Evolutionary conservation across 2,888 invertebrate genomes (phyloP), one percentile per base, ranked within the genome.

Genomic region (Phortica magna): DNA sequence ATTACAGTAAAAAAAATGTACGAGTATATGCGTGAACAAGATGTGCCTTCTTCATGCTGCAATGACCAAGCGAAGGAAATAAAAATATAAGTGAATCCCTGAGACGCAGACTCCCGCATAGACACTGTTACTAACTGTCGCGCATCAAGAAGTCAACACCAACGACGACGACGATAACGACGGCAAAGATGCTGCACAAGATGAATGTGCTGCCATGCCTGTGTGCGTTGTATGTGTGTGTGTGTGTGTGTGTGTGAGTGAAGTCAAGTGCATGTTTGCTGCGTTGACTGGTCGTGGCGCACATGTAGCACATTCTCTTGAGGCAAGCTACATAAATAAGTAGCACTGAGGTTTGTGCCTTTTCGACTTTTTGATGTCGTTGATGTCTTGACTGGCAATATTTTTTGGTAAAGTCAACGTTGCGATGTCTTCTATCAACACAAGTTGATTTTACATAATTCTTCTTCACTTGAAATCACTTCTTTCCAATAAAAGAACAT

Each of bases 281-380:
- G 31, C 42, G 39, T 65, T 65, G 7, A 65, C 31, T 39, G 14
- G 39, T 14, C 14, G 39, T 9, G 39, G 65, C 31, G 65, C 7
- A 31, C 14, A 31, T 31, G 65, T 4, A 17, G 14, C 57, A 2
- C 3, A 48, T 48, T 48, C 9, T 48, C 48, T 48, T 48, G 48
- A 48, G 48, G 48, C 48, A 48, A 6, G 48, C 48, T 64, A 42
- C 53, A 43, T 17, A 43, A 41, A 70, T 48, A 55, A 42, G 73
- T 53, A 53, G 73, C 64, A 22, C 22, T 61, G 55, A 43, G 72
- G 59, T 53, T 43, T 75, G 67, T 61, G 65, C 55, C 42, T 82
- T 78, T 59, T 79, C 79, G 82, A 81, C 84, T 87, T 87, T 88
- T 81, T 78, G 53, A 64, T 77, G 78, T 53, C 7, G 6, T 31